Base-by-base conservation (phyloP, 2,113 vertebrate species). In the Centropristis striata region DNA sequence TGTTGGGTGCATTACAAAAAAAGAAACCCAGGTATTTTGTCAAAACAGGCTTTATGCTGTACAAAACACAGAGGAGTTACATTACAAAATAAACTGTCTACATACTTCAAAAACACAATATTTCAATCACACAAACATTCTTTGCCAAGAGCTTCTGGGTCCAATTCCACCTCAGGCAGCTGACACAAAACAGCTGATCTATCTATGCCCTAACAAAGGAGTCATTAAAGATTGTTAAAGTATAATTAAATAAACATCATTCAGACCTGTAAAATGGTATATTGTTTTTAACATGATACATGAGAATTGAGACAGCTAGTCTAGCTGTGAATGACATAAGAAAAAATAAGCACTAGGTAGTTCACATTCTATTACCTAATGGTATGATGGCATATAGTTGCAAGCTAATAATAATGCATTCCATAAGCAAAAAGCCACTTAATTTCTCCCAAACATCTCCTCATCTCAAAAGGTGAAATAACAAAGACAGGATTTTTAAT, bases 1-100 rank as follows among this genome's bases (percentile, higher is more conserved):
- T 53, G 20, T 44, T 21, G 2, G 20, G 14, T 70, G 37, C 3
- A 84, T 5, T 36, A 10, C n/a, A 6, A 78, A 84, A 14, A 80
- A 72, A 76, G 16, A 46, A 78, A 75, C 63, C 27, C 2, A 20
- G 1, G 51, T 75, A 28, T 86, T 69, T 87, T 83, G 71, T 88
- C 83, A 87, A 93, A 94, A 88, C 84, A 69, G 76, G 82, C 51
- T 92, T 90, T 93, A 93, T 92, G 88, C 84, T 92, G 92, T 94
- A 93, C 89, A 94, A 95, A 95, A 94, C 86, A 90, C 65, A 87
- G 49, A 80, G 70, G 69, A 84, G 64, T 84, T 82, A 90, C 83
- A 70, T 91, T 91, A 88, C 78, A 91, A 95, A 93, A 92, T 63
- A 65, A 88, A 88, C 68, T 0, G 8, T 80, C 78, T 81, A 87